phyloP scores from a whole-genome alignment of 2,113 vertebrate genomes.

The Daubentonia madagascariensis region DNA sequence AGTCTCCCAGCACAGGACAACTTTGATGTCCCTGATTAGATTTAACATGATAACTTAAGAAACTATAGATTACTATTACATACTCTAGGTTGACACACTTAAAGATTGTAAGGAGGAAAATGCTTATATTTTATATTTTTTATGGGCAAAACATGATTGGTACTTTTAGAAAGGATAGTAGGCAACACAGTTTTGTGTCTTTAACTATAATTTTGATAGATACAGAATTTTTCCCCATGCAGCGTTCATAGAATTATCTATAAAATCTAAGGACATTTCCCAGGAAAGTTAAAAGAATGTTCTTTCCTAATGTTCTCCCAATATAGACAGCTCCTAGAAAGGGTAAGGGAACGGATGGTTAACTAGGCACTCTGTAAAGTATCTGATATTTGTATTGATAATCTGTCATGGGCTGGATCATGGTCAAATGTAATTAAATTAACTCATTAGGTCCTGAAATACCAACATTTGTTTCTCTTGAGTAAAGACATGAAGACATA shows the following conservation, averaged over 20 bases:
- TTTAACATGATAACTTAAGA: neutral
- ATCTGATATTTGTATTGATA: neutral
- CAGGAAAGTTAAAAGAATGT: neutral
- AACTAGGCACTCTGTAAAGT: neutral
- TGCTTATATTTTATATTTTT: neutral
- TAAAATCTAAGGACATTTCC: neutral
- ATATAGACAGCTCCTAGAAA: neutral
- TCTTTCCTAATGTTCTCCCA: neutral
- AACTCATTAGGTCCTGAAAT: neutral
- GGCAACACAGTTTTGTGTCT: neutral
- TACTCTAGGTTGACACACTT: neutral
- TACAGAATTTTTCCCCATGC: neutral
- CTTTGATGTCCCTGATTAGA: neutral
- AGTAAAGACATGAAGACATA: neutral
- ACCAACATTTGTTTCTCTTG: neutral
- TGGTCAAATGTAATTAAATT: neutral
- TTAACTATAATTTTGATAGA: neutral
- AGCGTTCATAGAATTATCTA: neutral
- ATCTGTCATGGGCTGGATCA: neutral
- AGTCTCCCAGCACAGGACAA: neutral
- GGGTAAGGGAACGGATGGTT: neutral
- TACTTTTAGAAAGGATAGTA: neutral
- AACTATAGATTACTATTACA: neutral
- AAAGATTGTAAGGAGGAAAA: neutral
- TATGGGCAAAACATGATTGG: neutral